Base-by-base conservation (phyloP, 2,888 invertebrate species). In the Hetaerina titia region DNA sequence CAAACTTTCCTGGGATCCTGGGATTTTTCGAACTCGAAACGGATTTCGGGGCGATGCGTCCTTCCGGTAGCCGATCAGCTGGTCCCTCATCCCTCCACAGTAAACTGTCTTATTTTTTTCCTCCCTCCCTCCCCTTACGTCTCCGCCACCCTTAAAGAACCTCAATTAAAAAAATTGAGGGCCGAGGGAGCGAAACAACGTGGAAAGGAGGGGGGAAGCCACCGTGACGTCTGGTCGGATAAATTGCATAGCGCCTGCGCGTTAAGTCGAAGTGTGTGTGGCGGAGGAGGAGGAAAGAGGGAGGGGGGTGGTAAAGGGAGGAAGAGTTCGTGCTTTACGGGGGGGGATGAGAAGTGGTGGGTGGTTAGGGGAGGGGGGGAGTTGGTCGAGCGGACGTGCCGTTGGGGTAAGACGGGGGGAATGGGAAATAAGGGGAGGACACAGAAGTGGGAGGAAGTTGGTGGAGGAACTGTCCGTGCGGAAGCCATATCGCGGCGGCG, bases 401-500 rank as follows among this genome's bases (percentile, higher is more conserved):
- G 45, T 45, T 45, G 45, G 45, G 45, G 45, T 45, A 45, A 45
- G 45, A n/a, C 45, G 45, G 45, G 45, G 45, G 81, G 25, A 31
- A 13, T 25, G 11, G 25, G 69, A 9, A n/a, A 17, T 22, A 6
- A 22, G 69, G n/a, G 69, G 69, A n/a, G 13, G 69, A 19, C 2
- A 45, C 2, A 45, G 25, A 31, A 13, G 11, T 15, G 60, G 60
- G 60, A 17, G 81, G 81, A 13, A 25, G 74, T n/a, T 15, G 60
- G 45, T 45, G 87, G 22, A 56, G 89, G 89, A 57, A 56, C 56
- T 25, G 90, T 58, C 25, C 57, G 57, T 60, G 56, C 56, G 69
- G 92, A 92, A 92, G 92, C 92, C 92, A 22, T 57, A 56, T 45
- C 69, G 81, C 69, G 19, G 19, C 69, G 69, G 45, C 45, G 45